Percentiles rank a stretch among this genome's conserved stretches.
phyloP scores from a whole-genome alignment of 2,797 vertebrate genomes.

The Sebastes jordani region DNA sequence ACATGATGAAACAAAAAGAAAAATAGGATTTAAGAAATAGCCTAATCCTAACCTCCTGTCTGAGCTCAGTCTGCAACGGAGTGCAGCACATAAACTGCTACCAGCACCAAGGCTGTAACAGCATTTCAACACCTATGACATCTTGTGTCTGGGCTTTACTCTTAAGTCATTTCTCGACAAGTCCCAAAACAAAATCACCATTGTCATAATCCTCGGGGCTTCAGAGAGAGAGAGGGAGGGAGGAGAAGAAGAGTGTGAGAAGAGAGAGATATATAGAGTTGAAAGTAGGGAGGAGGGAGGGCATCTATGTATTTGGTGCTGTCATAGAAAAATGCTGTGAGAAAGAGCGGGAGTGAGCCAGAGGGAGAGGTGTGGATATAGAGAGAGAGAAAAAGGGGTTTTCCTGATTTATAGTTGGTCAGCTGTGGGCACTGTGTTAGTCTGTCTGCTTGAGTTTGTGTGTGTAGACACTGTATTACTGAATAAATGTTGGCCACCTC shows the following conservation, averaged over 20 bases:
- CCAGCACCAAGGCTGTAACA: conserved; percentile 18
- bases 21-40: neutral
- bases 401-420: conserved; percentile 60
- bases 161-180: conserved; percentile 53
- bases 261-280: conserved; percentile 10
- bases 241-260: conserved; percentile 17
- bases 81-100: conserved; percentile 2
- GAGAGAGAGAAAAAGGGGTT: conserved; percentile 30
- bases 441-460: neutral
- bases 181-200: conserved; percentile 61
- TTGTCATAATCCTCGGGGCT: conserved; percentile 51
- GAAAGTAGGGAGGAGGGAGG: conserved; percentile 5
- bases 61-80: neutral
- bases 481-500: conserved; percentile 10
- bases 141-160: conserved; percentile 54
- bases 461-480: neutral
- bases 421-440: conserved; percentile 45
- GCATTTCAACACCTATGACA: conserved; percentile 71
- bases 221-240: neutral
- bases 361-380: conserved; percentile 30
- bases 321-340: conserved; percentile 57
- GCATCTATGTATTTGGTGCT: conserved; percentile 50
- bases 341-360: conserved; percentile 42
- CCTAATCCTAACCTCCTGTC: neutral
- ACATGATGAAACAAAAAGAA: neutral